Evolutionary conservation across 2,113 vertebrate species (phyloP).

Genomic region (Galemys pyrenaicus): DNA sequence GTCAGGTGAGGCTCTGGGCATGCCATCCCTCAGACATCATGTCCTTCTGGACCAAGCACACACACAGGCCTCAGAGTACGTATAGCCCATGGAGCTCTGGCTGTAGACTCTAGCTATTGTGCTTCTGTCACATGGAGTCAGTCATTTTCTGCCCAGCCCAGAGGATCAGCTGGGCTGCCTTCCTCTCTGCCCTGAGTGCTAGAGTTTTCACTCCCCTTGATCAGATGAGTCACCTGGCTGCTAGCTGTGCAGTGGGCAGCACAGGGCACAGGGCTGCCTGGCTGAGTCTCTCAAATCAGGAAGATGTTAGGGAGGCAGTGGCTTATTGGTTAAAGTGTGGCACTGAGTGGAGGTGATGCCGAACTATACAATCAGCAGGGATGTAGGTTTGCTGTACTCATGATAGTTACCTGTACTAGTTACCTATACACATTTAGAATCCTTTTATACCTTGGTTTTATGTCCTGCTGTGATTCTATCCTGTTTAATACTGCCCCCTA

Average conservation of each 20-base stretch:
- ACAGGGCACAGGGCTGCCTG: neutral
- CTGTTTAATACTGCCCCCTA: slow-evolving; percentile 74
- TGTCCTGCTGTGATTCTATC: rapidly evolving
- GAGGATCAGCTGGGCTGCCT: too few relatives aligned
- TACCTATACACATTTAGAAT: rapidly evolving
- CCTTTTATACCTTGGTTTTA: rapidly evolving
- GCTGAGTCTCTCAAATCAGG: neutral
- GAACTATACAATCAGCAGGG: rapidly evolving
- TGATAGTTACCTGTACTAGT: too few relatives aligned
- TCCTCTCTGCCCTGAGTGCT: too few relatives aligned
- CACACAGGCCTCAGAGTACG: too few relatives aligned
- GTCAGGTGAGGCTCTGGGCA: too few relatives aligned
- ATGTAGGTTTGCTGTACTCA: neutral
- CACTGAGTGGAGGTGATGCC: rapidly evolving
- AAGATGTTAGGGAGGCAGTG: neutral
- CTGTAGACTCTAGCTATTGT: too few relatives aligned
- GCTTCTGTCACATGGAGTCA: too few relatives aligned
- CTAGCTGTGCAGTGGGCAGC: rapidly evolving
- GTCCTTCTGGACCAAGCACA: too few relatives aligned
- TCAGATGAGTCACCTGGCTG: neutral
- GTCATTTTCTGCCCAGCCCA: too few relatives aligned
- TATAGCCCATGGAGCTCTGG: too few relatives aligned
- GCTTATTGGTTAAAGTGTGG: neutral
- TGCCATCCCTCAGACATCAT: too few relatives aligned
- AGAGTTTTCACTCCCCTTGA: too few relatives aligned